Evolutionary conservation across 2,888 invertebrate species (phyloP).

Genomic region (Drosophila suboccidentalis): DNA sequence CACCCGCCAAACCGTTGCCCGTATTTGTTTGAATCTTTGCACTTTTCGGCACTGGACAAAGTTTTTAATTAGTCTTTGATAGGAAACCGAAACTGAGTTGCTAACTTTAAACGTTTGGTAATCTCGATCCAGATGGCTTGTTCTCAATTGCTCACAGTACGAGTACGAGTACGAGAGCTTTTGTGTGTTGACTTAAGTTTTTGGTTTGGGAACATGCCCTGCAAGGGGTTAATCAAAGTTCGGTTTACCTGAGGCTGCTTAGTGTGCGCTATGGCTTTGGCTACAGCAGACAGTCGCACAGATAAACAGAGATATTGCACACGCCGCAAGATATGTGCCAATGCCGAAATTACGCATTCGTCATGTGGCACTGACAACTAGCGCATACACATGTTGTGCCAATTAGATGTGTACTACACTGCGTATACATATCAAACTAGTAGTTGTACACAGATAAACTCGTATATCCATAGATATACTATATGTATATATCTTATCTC

Average conservation of each 20-base stretch:
- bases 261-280: constrained; percentile 38
- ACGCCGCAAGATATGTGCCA: constrained; percentile 52
- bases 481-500: constrained; percentile 17
- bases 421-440: constrained; percentile 75
- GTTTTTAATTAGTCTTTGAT: constrained; percentile 81
- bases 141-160: constrained; percentile 4
- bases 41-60: constrained; percentile 73
- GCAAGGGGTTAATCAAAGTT: constrained; percentile 72
- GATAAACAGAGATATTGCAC: constrained; percentile 37
- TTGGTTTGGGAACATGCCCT: constrained; percentile 19
- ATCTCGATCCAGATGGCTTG: constrained; percentile 43
- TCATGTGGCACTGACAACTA: constrained; percentile 47
- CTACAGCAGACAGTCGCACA: constrained; percentile 4
- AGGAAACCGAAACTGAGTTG: constrained; percentile 73
- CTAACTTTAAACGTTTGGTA: constrained; percentile 60
- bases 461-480: neutral
- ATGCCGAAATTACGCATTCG: constrained; percentile 70
- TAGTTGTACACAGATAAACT: constrained; percentile 25
- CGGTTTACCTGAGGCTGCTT: constrained; percentile 67
- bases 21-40: constrained; percentile 51
- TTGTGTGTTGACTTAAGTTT: constrained; percentile 50
- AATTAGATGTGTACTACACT: constrained; percentile 71
- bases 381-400: constrained; percentile 28
- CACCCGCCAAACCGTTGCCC: constrained; percentile 26
- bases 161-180: neutral